phyloP scores from a whole-genome alignment of 1,140 invertebrate species.

The Caerostris darwini region DNA sequence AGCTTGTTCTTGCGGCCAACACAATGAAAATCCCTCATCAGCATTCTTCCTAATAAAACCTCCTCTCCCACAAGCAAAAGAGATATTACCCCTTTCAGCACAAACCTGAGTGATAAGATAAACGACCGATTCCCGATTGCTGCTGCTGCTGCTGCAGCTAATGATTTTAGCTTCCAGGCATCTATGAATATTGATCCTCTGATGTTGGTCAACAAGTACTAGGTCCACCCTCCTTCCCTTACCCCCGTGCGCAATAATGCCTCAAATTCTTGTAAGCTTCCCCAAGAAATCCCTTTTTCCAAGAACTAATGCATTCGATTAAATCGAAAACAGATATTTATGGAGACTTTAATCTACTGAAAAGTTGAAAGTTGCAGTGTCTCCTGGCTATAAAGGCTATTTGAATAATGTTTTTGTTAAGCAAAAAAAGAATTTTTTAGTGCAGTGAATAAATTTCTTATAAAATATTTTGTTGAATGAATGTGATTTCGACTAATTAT shows the following conservation, averaged over 20 bases:
- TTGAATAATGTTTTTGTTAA: not conserved
- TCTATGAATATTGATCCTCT: slow-evolving; percentile 23
- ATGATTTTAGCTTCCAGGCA: slow-evolving; percentile 24
- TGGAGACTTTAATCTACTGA: not conserved
- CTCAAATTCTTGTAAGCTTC: not conserved
- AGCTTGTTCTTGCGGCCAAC: not conserved
- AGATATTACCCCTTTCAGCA: not conserved
- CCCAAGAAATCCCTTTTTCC: not conserved
- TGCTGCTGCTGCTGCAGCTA: not conserved
- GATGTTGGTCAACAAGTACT: not conserved
- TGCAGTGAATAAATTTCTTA: too few relatives aligned
- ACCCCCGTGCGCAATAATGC: not conserved
- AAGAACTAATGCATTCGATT: not conserved
- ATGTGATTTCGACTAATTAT: too few relatives aligned
- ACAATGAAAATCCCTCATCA: not conserved
- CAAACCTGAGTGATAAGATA: slow-evolving; percentile 28
- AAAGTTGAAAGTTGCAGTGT: not conserved
- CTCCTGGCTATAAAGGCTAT: not conserved
- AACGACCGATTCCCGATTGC: slow-evolving; percentile 41
- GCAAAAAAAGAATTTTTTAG: too few relatives aligned
- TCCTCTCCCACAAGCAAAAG: not conserved
- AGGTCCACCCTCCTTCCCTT: too few relatives aligned
- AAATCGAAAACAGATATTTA: slow-evolving; percentile 11
- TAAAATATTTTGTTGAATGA: too few relatives aligned
- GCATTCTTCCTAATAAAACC: slow-evolving; percentile 28